Percentiles rank a stretch among this genome's conserved stretches.
phyloP scores from a whole-genome alignment of 2,113 vertebrate genomes.

The Silurus glanis region DNA sequence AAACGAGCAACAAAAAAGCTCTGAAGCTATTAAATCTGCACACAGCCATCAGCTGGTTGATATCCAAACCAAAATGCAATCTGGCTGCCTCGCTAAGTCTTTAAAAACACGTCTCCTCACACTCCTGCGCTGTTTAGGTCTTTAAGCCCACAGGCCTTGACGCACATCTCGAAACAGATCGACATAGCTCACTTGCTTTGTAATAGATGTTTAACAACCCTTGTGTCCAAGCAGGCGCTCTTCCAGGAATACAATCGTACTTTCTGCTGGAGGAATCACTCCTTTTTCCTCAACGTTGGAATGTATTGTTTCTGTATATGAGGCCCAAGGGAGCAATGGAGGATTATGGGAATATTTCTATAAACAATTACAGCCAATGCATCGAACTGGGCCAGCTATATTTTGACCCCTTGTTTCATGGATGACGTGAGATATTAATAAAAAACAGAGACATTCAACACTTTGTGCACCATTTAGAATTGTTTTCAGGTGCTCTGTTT shows the following conservation, averaged over 20 bases:
- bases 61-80: conserved; percentile 41
- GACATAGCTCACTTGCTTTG: conserved; percentile 22
- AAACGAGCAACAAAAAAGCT: conserved; percentile 16
- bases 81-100: conserved; percentile 29
- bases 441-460: conserved; percentile 50
- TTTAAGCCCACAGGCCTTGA: conserved; percentile 30
- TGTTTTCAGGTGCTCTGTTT: conserved; percentile 50
- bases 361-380: conserved; percentile 59
- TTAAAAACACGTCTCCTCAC: conserved; percentile 31
- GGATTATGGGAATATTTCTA: conserved; percentile 59
- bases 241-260: conserved; percentile 53
- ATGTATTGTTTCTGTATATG: conserved; percentile 57
- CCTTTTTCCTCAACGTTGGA: conserved; percentile 49
- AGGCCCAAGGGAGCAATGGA: conserved; percentile 52
- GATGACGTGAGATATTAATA: conserved; percentile 59
- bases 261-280: conserved; percentile 53
- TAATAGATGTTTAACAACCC: conserved; percentile 49
- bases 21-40: conserved; percentile 8
- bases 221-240: conserved; percentile 43
- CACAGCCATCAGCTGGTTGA: conserved; percentile 5
- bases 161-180: conserved; percentile 32
- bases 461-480: conserved; percentile 41
- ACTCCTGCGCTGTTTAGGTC: conserved; percentile 25
- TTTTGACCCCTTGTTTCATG: conserved; percentile 55
- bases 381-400: conserved; percentile 40